Base-by-base conservation (phyloP, 1,140 invertebrate genomes). In the Drosophila equinoxialis region DNA sequence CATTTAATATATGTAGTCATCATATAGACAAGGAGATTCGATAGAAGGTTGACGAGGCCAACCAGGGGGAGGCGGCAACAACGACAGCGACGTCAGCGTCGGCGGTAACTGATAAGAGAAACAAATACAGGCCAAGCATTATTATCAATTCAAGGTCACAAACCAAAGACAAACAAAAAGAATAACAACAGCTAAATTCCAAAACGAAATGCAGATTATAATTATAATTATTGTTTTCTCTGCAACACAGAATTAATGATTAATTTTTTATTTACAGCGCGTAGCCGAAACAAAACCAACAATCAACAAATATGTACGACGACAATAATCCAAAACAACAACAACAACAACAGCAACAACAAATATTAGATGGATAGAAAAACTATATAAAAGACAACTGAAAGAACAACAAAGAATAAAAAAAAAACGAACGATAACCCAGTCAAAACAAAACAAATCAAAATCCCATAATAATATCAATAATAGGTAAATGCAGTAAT, bases 221-320 rank as follows among this genome's bases (percentile, higher is more conserved):
- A 51, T 51, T 20, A 51, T 23, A 51, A 51, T 51, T 51, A 51
- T 51, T 23, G 45, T 51, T 51, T 51, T 51, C 17, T 51, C 45
- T 51, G 11, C 17, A 8, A 51, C 69, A 64, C 65, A 57, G 81
- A 78, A 84, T 89, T 86, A 81, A 89, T 89, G 71, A 84, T 76
- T 80, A 71, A 89, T 89, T 69, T 80, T 67, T 59, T 89, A 78
- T 89, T 89, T 89, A 58, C 80, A 89, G 84, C 84, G 77, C 77
- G 74, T 80, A 86, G 67, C 69, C 67, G 58, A 41, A 58, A 68
- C 33, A 68, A 64, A 30, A 30, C 5, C 37, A 39, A 39, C 10
- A 39, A 39, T 0, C 37, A 73, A 58, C 33, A 59, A 59, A 69
- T 42, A 20, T 41, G 42, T 17, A 39, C 65, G 20, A 57, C 65